Evolutionary conservation across 2,888 invertebrate genomes (phyloP).

Genomic region (Oeneis ivallda): DNA sequence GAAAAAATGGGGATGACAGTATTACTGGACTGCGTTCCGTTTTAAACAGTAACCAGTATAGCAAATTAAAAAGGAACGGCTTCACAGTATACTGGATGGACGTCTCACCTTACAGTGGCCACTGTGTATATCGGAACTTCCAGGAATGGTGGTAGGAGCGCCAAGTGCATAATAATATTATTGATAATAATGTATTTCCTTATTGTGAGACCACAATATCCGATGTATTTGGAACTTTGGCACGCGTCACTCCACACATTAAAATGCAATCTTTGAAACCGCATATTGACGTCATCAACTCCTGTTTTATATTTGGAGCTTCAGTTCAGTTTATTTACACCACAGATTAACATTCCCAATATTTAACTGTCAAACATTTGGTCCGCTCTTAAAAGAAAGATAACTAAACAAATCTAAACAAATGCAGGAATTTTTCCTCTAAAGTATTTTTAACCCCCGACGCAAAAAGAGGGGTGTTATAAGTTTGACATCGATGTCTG

Average conservation of each 20-base stretch:
- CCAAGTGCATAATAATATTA: not conserved
- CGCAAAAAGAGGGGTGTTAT: too few relatives aligned
- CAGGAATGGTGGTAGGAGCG: too few relatives aligned
- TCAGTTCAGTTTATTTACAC: constrained; percentile 11
- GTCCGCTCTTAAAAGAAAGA: constrained; percentile 11
- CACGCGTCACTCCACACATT: constrained; percentile 41
- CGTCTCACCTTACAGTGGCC: too few relatives aligned
- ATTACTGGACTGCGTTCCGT: too few relatives aligned
- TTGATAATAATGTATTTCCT: constrained; percentile 14
- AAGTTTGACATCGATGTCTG: too few relatives aligned
- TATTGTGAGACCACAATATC: constrained; percentile 43
- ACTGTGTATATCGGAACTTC: too few relatives aligned
- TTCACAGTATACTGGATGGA: too few relatives aligned
- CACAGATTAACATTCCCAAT: constrained; percentile 8
- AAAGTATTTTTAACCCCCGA: not conserved
- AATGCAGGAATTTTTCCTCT: not conserved
- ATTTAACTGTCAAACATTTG: constrained; percentile 19
- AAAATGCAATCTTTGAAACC: constrained; percentile 23
- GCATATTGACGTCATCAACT: constrained; percentile 10
- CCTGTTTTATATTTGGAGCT: constrained; percentile 16
- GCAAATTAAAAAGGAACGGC: too few relatives aligned
- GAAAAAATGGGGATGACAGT: too few relatives aligned
- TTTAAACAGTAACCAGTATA: too few relatives aligned
- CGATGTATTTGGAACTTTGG: constrained; percentile 47
- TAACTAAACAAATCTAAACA: not conserved